These are phyloP conservation scores for Lophochroa leadbeateri DNA, from an alignment of 2,113 vertebrate species.

Conservation along the genomic window DNA sequence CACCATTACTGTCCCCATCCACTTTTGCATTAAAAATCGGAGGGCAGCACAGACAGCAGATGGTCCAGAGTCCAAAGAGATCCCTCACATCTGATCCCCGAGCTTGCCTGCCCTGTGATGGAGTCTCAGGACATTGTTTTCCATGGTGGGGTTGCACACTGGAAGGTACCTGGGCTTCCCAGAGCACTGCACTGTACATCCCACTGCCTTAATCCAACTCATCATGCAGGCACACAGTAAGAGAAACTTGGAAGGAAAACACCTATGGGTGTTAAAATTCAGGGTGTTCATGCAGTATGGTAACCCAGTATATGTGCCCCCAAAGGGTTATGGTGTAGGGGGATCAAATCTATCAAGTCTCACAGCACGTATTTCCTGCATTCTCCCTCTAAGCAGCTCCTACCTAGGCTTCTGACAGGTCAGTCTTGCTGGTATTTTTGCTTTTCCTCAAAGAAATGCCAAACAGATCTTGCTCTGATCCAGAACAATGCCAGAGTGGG, in stretches of 20 bases:
- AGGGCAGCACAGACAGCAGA: neutral
- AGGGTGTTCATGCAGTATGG: neutral
- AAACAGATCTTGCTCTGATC: slow-evolving; percentile 86
- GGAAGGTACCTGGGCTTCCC: neutral
- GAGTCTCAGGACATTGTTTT: neutral
- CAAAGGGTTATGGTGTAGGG: neutral
- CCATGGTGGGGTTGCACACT: neutral
- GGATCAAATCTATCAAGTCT: neutral
- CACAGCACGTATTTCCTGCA: neutral
- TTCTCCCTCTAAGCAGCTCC: neutral
- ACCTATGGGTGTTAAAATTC: neutral
- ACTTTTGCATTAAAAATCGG: neutral
- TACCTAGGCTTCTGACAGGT: neutral
- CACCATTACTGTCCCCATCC: neutral
- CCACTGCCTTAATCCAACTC: neutral
- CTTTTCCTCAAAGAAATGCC: slow-evolving; percentile 36
- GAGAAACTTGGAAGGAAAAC: neutral
- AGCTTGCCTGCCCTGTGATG: neutral
- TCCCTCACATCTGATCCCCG: neutral
- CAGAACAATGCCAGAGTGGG: slow-evolving; percentile 89
- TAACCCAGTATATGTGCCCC: neutral
- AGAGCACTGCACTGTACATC: neutral
- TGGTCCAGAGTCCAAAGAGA: neutral
- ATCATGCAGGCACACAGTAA: neutral
- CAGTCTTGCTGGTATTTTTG: neutral